A percentile compares a stretch with the other conserved stretches of the same genome.
phyloP scores from a whole-genome alignment of 53 echinoderm and acorn worm genomes.

The Holothuria scabra region DNA sequence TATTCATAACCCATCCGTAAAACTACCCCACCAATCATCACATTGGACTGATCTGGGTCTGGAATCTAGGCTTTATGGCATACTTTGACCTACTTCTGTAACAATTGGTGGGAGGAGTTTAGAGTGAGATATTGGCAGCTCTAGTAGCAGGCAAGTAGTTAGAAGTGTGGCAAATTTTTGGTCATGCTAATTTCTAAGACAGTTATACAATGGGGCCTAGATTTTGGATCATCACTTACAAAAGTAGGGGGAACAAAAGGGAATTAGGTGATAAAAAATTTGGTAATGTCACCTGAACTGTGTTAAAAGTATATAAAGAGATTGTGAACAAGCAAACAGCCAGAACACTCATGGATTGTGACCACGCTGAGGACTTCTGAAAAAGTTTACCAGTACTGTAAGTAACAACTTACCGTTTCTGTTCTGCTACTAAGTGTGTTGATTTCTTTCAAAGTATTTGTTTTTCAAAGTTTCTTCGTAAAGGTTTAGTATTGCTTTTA shows the following conservation, averaged over 20 bases:
- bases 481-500: too few relatives aligned
- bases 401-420: too few relatives aligned
- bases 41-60: conserved; percentile 27
- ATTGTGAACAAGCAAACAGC: conserved; percentile 40
- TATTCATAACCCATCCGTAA: not conserved
- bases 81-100: conserved; percentile 48
- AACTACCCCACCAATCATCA: conserved; percentile 26
- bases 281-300: conserved; percentile 31
- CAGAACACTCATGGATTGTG: conserved; percentile 27
- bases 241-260: conserved; percentile 47
- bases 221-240: conserved; percentile 39
- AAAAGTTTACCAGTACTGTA: too few relatives aligned
- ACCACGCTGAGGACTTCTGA: too few relatives aligned
- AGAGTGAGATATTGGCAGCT: conserved; percentile 25
- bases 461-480: too few relatives aligned
- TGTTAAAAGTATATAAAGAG: conserved; percentile 41
- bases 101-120: conserved; percentile 46
- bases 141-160: conserved; percentile 21
- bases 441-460: too few relatives aligned
- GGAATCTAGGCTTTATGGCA: conserved; percentile 51
- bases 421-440: too few relatives aligned
- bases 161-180: conserved; percentile 40
- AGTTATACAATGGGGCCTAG: conserved; percentile 52
- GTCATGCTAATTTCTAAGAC: conserved; percentile 53
- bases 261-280: conserved; percentile 17